Evolutionary conservation across 2,797 vertebrate genomes (phyloP).

Genomic region (Leptoclinus maculatus): DNA sequence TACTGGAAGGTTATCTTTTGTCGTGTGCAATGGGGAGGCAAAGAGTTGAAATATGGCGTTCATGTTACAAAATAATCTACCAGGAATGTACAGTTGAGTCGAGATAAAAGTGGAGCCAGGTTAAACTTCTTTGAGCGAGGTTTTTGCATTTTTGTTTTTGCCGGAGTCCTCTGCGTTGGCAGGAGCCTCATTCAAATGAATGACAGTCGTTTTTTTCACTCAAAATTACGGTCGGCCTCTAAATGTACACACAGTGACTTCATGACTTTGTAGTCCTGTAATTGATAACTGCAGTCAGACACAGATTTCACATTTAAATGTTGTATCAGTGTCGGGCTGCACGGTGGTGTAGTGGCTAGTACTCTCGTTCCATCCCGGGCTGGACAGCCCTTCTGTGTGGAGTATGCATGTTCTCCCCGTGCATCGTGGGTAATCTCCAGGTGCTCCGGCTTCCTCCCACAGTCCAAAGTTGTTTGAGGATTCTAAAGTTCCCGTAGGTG

Average conservation of each 20-base stretch:
- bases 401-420: no score
- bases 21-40: not conserved
- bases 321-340: not conserved
- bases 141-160: not conserved
- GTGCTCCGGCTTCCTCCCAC: no score
- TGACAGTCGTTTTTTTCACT: not conserved
- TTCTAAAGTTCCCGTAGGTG: no score
- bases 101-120: not conserved
- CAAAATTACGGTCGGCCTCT: not conserved
- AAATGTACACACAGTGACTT: not conserved
- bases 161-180: not conserved
- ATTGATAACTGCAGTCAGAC: not conserved
- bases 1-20: conserved; percentile 1
- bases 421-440: no score
- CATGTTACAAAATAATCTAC: conserved; percentile 1
- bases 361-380: not conserved
- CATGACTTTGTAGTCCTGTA: conserved; percentile 7
- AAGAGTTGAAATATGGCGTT: not conserved
- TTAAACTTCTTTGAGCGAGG: not conserved
- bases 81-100: not conserved
- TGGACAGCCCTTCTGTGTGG: no score
- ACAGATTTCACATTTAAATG: not conserved
- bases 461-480: no score
- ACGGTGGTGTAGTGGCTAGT: not conserved
- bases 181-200: not conserved